These are phyloP conservation scores for Molossus alvarezi DNA, from an alignment of 2,797 vertebrate genomes.

Conservation along the genomic window DNA sequence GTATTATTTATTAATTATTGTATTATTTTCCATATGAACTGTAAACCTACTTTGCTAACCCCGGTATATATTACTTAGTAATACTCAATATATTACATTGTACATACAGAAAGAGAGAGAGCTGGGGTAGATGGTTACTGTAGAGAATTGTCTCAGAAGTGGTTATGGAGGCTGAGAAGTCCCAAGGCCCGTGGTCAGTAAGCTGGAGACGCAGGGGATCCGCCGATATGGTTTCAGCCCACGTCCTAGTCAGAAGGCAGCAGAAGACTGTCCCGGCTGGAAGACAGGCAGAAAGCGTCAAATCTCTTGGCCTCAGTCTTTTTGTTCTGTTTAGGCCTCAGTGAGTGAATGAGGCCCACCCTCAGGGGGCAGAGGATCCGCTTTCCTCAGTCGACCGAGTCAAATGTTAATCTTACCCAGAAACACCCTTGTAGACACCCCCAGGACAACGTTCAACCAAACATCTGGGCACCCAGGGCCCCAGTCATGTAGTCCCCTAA, in stretches of 20 bases:
- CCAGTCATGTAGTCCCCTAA: not conserved
- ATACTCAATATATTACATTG: not conserved
- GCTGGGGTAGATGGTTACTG: not conserved
- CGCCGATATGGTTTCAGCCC: not conserved
- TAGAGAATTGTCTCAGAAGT: not conserved
- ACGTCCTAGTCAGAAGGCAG: not conserved
- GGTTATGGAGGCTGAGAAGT: not conserved
- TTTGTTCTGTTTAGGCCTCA: not conserved
- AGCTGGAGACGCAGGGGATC: not conserved
- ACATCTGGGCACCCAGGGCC: not conserved
- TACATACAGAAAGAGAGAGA: not conserved
- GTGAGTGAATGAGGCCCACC: not conserved
- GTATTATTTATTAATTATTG: not conserved
- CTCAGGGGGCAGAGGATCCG: not conserved
- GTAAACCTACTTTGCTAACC: not conserved
- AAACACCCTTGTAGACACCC: not conserved
- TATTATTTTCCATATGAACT: not conserved
- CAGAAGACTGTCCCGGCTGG: not conserved
- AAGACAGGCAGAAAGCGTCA: not conserved
- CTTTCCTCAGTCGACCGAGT: conserved; percentile 16
- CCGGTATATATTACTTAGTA: not conserved
- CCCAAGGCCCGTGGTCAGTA: not conserved
- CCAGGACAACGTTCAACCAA: not conserved
- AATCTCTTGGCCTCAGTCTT: not conserved
- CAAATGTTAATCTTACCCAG: not conserved